Evolutionary conservation across 2,113 vertebrate species (phyloP), one percentile per base, ranked within the genome.

Genomic region (Mugil cephalus): DNA sequence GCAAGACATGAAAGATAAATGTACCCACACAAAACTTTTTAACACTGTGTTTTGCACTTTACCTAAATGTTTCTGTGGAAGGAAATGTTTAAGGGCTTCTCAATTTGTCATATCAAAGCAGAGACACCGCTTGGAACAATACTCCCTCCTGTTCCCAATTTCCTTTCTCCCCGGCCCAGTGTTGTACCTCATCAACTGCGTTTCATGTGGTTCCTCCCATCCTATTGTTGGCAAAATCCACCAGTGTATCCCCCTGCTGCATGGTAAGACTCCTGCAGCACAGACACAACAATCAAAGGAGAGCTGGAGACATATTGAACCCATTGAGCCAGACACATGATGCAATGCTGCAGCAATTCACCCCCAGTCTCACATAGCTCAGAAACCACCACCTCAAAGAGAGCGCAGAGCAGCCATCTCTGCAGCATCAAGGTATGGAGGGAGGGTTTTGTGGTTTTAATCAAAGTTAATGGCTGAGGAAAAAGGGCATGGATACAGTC

Each of bases 71-170:
- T 75, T 73, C 59, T 76, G 69, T 70, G 77, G 77, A 82, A 84
- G 87, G 87, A 91, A 93, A 90, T 66, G 79, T 83, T 87, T 86
- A 79, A 88, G 79, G 73, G 82, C 78, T 83, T 86, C 82, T 88
- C 89, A 92, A 91, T 91, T 91, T 92, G 92, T 93, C 89, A 88
- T 86, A 91, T 93, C 91, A 92, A 92, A 93, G 90, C 85, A 54
- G 48, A 82, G 52, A 88, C 82, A 69, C 68, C 51, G 56, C 69
- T 82, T 77, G 77, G 68, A 89, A 87, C 85, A 85, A 82, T 85
- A 63, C 69, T 75, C 68, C 70, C 91, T 84, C 65, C 88, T 90
- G 92, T 90, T 91, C 86, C 80, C 73, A 87, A 91, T 93, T 93
- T 92, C 91, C 89, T 85, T 82, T 86, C 83, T 79, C 77, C 53